phyloP scores from a whole-genome alignment of 2,797 vertebrate genomes.

The Chaetodon trifasciatus region DNA sequence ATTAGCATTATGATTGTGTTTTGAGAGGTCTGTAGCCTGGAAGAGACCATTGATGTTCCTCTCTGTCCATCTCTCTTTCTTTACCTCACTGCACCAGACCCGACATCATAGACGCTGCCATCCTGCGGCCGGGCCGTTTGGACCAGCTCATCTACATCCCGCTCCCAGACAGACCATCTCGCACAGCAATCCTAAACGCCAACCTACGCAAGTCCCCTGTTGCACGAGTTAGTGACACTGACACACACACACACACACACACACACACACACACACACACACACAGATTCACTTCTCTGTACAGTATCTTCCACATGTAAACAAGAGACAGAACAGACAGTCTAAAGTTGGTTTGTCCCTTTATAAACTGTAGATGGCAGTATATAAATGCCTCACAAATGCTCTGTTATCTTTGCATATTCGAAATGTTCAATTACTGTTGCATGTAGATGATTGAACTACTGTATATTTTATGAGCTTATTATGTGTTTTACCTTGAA shows the following conservation, averaged over 20 bases:
- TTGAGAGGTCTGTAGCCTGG: not conserved
- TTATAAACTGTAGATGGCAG: no score
- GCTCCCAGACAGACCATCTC: slow-evolving; percentile 88
- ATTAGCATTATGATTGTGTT: not conserved
- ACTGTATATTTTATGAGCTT: not conserved
- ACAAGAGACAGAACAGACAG: no score
- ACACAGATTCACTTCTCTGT: not conserved
- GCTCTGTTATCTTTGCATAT: no score
- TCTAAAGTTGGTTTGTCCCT: no score
- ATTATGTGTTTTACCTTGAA: not conserved
- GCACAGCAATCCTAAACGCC: slow-evolving; percentile 90
- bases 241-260: not conserved
- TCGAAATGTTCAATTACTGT: no score
- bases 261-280: no score
- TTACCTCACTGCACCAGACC: slow-evolving; percentile 77
- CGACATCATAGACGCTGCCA: slow-evolving; percentile 96
- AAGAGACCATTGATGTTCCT: not conserved
- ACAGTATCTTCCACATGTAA: not conserved
- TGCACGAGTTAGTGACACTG: slow-evolving; percentile 58
- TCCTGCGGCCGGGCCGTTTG: slow-evolving; percentile 93
- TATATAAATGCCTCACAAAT: not conserved
- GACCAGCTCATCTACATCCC: slow-evolving; percentile 98
- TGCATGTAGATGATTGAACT: no score
- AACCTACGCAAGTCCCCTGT: slow-evolving; percentile 91
- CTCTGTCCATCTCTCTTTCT: not conserved